Base-by-base conservation (phyloP, 2,113 vertebrate genomes). In the Trichechus manatus region DNA sequence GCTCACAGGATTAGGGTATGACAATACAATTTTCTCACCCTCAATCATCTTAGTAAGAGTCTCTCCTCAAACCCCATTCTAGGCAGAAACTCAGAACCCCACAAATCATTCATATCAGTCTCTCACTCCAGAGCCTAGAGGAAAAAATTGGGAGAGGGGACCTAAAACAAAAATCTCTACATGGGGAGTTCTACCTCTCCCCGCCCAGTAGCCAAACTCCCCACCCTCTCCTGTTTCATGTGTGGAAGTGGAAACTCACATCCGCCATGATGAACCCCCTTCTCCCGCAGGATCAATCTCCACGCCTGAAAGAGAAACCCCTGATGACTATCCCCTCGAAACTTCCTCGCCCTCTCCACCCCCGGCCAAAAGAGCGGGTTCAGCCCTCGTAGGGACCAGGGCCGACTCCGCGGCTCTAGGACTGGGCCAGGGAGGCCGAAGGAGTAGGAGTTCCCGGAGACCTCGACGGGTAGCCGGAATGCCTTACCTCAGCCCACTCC, bases 181-280 rank as follows among this genome's bases (percentile, higher is more conserved):
- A 31, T n/a, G 63, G 78, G 44, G 64, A 87, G 70, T 20, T 53
- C 68, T 13, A 2, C 33, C 5, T 42, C 84, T 59, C 27, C n/a
- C 33, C 22, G 7, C 56, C 59, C 90, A 13, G 88, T 0, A 61
- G 31, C 20, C 79, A 78, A 47, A 42, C 33, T 74, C 27, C 63
- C 79, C 90, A 31, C 23, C 25, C 68, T 80, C 63, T 63, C 83
- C 79, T 42, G 33, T 56, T 59, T 33, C 47, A 27, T 1, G 68
- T 13, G 78, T 20, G 5, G 53, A 74, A 66, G 56, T 70, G 77
- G 82, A 70, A 90, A 97, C 97, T 98, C 96, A 98, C 97, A 95
- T 98, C 97, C 90, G 97, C 97, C 97, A 98, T 97, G 98, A 95
- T 15, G 98, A 97, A 74, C 88, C 94, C 97, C 95, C 77, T 92